Percentiles rank a stretch among this genome's conserved stretches.
These are phyloP conservation scores for Caenorhabditis sp. DNA, from an alignment of 2,888 invertebrate species.

Conservation along the genomic window DNA sequence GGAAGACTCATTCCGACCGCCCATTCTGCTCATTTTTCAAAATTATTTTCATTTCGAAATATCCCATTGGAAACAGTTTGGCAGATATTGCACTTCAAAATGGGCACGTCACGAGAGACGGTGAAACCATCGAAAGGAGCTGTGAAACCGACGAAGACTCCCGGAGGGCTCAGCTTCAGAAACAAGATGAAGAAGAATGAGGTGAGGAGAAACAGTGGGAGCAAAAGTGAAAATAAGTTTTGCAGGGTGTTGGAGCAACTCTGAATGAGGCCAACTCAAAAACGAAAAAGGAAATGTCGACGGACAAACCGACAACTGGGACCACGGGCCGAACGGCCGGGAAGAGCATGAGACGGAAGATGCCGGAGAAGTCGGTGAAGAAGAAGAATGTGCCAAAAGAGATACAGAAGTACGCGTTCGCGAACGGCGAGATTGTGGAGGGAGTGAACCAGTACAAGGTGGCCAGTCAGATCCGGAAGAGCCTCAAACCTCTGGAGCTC, in stretches of 20 bases:
- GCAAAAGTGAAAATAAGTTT: not conserved
- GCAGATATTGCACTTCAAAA: constrained; percentile 47
- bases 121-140: not conserved
- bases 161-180: too few relatives aligned
- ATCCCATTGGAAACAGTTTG: constrained; percentile 27
- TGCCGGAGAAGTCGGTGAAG: not conserved
- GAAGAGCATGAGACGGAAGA: constrained; percentile 7
- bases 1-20: too few relatives aligned
- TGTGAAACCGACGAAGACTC: not conserved
- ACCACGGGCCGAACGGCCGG: too few relatives aligned
- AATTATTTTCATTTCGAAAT: too few relatives aligned
- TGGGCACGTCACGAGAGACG: constrained; percentile 32
- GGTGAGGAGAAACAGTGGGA: not conserved
- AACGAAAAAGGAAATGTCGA: constrained; percentile 4
- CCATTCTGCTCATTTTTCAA: too few relatives aligned
- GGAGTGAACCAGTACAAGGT: constrained; percentile 40
- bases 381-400: constrained; percentile 1
- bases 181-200: constrained; percentile 1
- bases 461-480: not conserved
- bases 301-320: not conserved
- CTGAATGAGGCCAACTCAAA: constrained; percentile 4
- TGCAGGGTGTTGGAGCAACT: not conserved
- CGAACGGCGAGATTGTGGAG: constrained; percentile 23
- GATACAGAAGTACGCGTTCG: not conserved
- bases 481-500: not conserved